Base-by-base conservation (phyloP, 2,113 vertebrate genomes). In the Silurus meridionalis region DNA sequence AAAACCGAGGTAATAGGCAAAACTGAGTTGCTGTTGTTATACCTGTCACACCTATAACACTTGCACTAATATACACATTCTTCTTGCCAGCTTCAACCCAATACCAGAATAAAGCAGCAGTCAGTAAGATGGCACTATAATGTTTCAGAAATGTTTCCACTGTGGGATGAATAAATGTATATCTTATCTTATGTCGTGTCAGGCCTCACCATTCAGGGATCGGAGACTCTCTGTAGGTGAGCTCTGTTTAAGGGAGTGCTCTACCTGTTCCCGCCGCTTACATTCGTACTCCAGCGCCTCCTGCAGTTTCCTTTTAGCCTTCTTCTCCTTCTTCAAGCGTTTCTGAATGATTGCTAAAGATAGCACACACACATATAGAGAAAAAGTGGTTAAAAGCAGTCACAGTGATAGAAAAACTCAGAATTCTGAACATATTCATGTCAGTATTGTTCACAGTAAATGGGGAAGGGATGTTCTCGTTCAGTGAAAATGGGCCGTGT, bases 301-400 rank as follows among this genome's bases (percentile, higher is more conserved):
- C 90, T 99, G 98, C 86, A 99, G 96, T 98, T 99, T 99, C 96
- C 98, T 98, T 94, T 99, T 99, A 72, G 98, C 97, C 89, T 99
- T 99, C 93, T 99, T 99, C 94, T 99, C 98, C 92, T 99, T 99
- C 96, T 99, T 99, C 95, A 99, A 94, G 89, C 98, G 96, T 89
- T 99, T 99, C 94, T 99, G 98, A 94, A 99, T 96, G 93, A 99
- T 99, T 88, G 98, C 98, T 99, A 87, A 75, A 84, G 53, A 2
- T 25, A 80, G 74, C 55, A 78, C 88, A 88, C 80, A 61, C 2
- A 83, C 8, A 64, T 61, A 69, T 28, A 53, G 66, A 52, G 37
- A 37, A 37, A 37, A 37, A 46, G 28, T 13, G 61, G 48, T 72
- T 69, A 58, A 71, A 61, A 37, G 52, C 83, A 53, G 23, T 25